Base-by-base conservation (phyloP, 1,140 invertebrate genomes). In the Harlomillsia oculata region DNA sequence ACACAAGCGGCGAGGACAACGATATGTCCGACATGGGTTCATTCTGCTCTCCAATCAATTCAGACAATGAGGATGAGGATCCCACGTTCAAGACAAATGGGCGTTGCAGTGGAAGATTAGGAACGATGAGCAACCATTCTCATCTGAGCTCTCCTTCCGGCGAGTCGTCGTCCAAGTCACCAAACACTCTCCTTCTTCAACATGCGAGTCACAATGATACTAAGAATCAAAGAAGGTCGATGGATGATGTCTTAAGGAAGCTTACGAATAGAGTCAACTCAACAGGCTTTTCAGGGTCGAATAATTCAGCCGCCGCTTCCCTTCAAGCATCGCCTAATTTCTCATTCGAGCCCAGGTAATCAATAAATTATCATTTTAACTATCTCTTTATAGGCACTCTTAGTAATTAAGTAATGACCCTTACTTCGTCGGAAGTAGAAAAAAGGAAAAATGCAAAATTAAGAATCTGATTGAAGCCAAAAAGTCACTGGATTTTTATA, bases 231-330 rank as follows among this genome's bases (percentile, higher is more conserved):
- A 65, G 60, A 41, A 62, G 50, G 16, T 60, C 53, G 26, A 57
- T 65, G 57, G 64, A 65, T 54, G 59, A 65, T 39, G 60, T 65
- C n/a, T 44, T 65, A 1, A 51, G 52, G 28, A 65, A 62, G 55
- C 36, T 65, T 1, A 65, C 21, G 11, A 60, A 60, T 9, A 65
- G 58, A 55, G 39, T 65, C 32, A 49, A 41, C 34, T 37, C 53
- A 2, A 44, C 21, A 11, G 45, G 30, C 14, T 48, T 30, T 30
- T 32, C 16, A 8, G 28, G 30, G 11, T 48, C 45, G 21, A 23
- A 32, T 25, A n/a, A 48, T 18, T n/a, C 26, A 16, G 26, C 21
- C 28, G n/a, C 41, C 20, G 18, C 46, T 28, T 32, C 39, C 16
- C 40, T 5, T 41, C 37, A 30, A 25, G 25, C 45, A 28, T 25